Evolutionary conservation across 2,797 vertebrate genomes (phyloP), one percentile per base, ranked within the genome.

Genomic region (Florisuga fusca): DNA sequence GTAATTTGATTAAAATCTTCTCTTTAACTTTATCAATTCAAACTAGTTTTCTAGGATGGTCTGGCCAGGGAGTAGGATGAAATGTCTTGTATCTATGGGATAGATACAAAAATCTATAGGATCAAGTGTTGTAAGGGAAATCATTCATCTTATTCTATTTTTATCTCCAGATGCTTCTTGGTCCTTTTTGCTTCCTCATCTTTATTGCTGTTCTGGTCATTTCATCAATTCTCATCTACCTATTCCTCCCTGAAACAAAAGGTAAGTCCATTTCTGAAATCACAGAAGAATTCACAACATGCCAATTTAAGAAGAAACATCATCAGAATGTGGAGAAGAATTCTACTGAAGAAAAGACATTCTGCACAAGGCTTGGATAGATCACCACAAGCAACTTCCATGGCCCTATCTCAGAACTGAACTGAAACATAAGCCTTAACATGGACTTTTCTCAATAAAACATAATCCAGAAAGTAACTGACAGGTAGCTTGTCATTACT

Each of bases 121-220:
- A 7, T 1, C 26, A 83, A 77, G 12, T 21, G 21, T 55, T 88
- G 50, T 11, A 43, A 74, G 41, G 19, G 31, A 74, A 76, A 83
- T 64, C 34, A 57, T 41, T 92, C 45, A 62, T 77, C 21, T 67
- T 81, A 29, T 66, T 75, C 51, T 73, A 25, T 90, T 46, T 84
- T 87, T 54, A 9, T 84, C 93, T 97, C 19, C 97, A 99, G 99
- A 97, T 98, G 36, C 86, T 98, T 68, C 93, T 99, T 51, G 87
- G 96, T 17, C 97, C 97, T 85, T 98, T 98, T 78, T 98, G 98
- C 95, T 98, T 98, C 94, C 95, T 98, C 61, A 81, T 97, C 79
- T 98, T 97, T 66, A 77, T 97, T 71, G 77, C 15, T 6, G 84
- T 97, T 71, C 95, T 97, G 68, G 6, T 95, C 22, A 53, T 90